phyloP scores from a whole-genome alignment of 2,113 vertebrate species.

The Rostratula benghalensis region DNA sequence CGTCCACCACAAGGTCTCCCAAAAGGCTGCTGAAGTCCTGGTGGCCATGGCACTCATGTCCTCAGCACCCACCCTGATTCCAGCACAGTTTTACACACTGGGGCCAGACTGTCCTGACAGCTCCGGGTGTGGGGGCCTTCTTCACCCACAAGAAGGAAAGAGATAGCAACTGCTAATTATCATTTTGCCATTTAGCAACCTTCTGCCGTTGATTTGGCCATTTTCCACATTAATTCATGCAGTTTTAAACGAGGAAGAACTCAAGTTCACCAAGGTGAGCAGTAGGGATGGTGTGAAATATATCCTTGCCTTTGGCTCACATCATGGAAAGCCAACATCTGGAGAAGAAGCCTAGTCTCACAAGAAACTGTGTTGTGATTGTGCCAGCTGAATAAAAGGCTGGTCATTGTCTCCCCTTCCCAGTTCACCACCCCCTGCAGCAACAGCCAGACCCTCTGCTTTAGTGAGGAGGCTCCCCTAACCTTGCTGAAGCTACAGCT shows the following conservation, averaged over 20 bases:
- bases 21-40: neutral
- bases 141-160: neutral
- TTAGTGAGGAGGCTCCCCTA: neutral
- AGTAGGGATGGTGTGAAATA: neutral
- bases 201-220: neutral
- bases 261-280: neutral
- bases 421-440: neutral
- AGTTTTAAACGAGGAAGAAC: neutral
- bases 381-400: neutral
- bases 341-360: neutral
- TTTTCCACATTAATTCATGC: neutral
- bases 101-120: neutral
- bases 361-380: accelerated
- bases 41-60: neutral
- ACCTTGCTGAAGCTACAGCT: neutral
- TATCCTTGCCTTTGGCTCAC: neutral
- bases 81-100: accelerated
- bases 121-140: accelerated
- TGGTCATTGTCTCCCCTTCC: neutral
- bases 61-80: neutral
- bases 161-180: neutral
- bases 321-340: neutral
- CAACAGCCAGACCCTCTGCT: neutral
- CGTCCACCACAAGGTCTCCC: neutral
- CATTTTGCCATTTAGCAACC: neutral